A percentile compares a stretch with the other conserved stretches of the same genome.
These are phyloP conservation scores for Poecilus cupreus DNA, from an alignment of 2,888 invertebrate genomes.

Conservation along the genomic window DNA sequence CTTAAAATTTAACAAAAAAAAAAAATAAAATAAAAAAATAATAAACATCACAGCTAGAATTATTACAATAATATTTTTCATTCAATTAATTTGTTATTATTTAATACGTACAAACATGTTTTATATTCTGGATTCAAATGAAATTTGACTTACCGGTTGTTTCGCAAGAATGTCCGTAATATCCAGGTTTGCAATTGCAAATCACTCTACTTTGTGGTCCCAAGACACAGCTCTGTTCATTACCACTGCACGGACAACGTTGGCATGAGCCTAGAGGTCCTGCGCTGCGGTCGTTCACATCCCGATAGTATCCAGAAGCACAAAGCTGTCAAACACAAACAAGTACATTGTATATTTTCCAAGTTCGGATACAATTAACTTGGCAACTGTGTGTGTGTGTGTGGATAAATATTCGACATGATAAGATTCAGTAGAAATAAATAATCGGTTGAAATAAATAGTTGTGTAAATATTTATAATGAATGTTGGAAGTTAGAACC, in stretches of 20 bases:
- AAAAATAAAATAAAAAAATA: not conserved
- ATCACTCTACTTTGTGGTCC: constrained; percentile 76
- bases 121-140: not conserved
- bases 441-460: too few species aligned
- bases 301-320: constrained; percentile 82
- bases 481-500: too few species aligned
- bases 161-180: constrained; percentile 81
- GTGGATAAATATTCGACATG: too few species aligned
- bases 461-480: too few species aligned
- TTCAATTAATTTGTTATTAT: not conserved
- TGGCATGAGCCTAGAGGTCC: constrained; percentile 78
- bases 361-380: too few species aligned
- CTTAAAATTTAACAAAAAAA: not conserved
- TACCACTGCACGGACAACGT: constrained; percentile 86
- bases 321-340: constrained; percentile 73
- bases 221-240: constrained; percentile 79
- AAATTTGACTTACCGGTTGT: constrained; percentile 72
- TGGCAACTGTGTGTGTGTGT: too few species aligned
- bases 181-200: constrained; percentile 84
- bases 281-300: constrained; percentile 74
- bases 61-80: not conserved
- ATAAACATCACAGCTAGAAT: too few species aligned
- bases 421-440: too few species aligned
- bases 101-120: too few species aligned
- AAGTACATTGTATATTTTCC: too few species aligned